Conservation (phyloP, 1,140 invertebrate genomes). For the Dysdera silvatica region DNA sequence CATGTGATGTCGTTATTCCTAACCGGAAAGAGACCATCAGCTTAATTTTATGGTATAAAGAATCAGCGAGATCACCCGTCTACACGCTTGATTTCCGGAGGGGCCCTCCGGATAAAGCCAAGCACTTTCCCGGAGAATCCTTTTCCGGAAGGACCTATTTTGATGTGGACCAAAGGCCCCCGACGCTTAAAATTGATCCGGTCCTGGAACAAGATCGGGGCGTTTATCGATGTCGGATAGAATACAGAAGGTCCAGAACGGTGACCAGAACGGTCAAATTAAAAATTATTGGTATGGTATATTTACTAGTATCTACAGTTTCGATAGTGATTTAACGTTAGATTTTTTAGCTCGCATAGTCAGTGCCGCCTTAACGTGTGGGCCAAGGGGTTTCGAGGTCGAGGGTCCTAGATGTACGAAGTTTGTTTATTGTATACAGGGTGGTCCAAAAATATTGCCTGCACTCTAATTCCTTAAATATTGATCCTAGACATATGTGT, state of each 20-base stretch:
- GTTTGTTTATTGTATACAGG: too few relatives aligned
- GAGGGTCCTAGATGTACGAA: too few relatives aligned
- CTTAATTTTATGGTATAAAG: slow-evolving; percentile 77
- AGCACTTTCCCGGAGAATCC: slow-evolving; percentile 29
- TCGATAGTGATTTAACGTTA: too few relatives aligned
- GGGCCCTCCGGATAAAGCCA: slow-evolving; percentile 15
- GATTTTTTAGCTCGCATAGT: too few relatives aligned
- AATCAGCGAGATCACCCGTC: slow-evolving; percentile 41
- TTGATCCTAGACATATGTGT: too few relatives aligned
- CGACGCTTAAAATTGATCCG: slow-evolving; percentile 59
- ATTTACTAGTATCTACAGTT: too few relatives aligned
- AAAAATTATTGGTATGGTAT: slow-evolving; percentile 76
- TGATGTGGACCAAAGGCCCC: slow-evolving; percentile 20
- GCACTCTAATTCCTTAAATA: too few relatives aligned
- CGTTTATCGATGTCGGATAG: slow-evolving; percentile 76
- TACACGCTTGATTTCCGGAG: slow-evolving; percentile 33
- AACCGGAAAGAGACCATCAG: slow-evolving; percentile 61
- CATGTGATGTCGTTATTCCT: slow-evolving; percentile 56
- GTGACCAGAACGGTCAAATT: slow-evolving; percentile 80
- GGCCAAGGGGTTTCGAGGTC: too few relatives aligned
- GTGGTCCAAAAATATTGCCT: too few relatives aligned
- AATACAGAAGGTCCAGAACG: slow-evolving; percentile 80
- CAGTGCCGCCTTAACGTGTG: too few relatives aligned
- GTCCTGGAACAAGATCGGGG: slow-evolving; percentile 72
- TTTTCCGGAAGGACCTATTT: slow-evolving; percentile 20